Base-by-base conservation (phyloP, 2,888 invertebrate species). In the Ellobium chinense region DNA sequence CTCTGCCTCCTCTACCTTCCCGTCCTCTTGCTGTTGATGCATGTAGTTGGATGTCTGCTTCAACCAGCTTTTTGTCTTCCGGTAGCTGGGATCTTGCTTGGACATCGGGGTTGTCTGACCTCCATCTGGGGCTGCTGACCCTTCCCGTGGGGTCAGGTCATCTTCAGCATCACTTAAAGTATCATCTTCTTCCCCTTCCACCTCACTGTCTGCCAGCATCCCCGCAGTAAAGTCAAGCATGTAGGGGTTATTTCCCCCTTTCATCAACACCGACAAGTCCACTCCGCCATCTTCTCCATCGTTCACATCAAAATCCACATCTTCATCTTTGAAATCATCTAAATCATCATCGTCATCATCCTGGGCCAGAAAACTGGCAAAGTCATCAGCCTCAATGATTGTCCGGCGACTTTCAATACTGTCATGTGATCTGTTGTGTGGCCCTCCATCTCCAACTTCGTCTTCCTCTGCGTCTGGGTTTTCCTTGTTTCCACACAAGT, bases 301-400 rank as follows among this genome's bases (percentile, higher is more conserved):
- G n/a, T 24, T 29, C 1, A 62, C 72, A 36, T 56, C 79, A 66
- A 65, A 79, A 62, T 79, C 68, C 0, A 80, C 56, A 31, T 80
- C 80, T 46, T 80, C 80, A 37, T 80, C 80, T 27, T 58, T 46
- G 46, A 74, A 73, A 54, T 73, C 74, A 60, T 74, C 63, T 9
- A 58, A 7, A 14, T 39, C 70, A 58, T 80, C 80, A 7, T 73
- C 72, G 18, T 73, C 73, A 56, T 80, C 80, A 7, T 80, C 80
- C 29, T 74, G 29, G 58, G 80, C 80, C 58, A 80, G 73, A 27
- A 74, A 80, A 37, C 68, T 74, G 60, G 80, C 66, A 34, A 80
- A 80, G 34, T 80, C 80, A 39, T 80, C 80, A 1, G 80, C 80
- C 68, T 80, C 80, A 12, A 80, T 66, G 60, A 80, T 68, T 5